Base-by-base conservation (phyloP, 2,797 vertebrate species). In the Emys orbicularis region DNA sequence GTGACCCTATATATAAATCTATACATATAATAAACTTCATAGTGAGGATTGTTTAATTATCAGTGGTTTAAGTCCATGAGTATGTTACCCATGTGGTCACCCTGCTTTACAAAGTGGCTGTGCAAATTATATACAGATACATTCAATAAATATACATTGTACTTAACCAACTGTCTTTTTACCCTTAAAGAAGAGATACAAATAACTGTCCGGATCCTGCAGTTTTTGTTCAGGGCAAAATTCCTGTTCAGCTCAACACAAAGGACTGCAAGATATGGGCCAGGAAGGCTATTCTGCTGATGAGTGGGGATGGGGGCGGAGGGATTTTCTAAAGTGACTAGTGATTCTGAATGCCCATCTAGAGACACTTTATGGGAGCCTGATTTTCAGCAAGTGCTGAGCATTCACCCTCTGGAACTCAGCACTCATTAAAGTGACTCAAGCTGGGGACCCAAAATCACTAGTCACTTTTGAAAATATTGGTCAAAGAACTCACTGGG, bases 121-220 rank as follows among this genome's bases (percentile, higher is more conserved):
- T 90, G 94, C 97, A 83, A 93, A 96, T 52, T 83, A 50, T 68
- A 37, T 10, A 3, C 86, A 91, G 5, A 79, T 72, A 94, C 91
- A 76, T 94, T 96, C 89, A 86, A 65, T 56, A 91, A 37, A 80
- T 0, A 81, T 4, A 1, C 83, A 49, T 23, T 9, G 41, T 13
- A 9, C 25, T 68, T 44, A 79, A 34, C 44, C 52, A 79, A 49
- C 53, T 49, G 12, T 47, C 47, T 76, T 77, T 44, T 49, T 29
- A 74, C 79, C 61, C 61, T 85, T 65, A 1, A 80, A 93, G 18
- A 12, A 76, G 3, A 25, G 41, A 54, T 80, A 21, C 0, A 10
- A 49, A 74, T 5, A 23, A 50, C 3, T 1, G 3, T 0, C 0
- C 6, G 2, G 37, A 76, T 47, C 34, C 25, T n/a, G 16, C 16